phyloP scores from a whole-genome alignment of 2,113 vertebrate genomes.

The Varanus komodoensis region DNA sequence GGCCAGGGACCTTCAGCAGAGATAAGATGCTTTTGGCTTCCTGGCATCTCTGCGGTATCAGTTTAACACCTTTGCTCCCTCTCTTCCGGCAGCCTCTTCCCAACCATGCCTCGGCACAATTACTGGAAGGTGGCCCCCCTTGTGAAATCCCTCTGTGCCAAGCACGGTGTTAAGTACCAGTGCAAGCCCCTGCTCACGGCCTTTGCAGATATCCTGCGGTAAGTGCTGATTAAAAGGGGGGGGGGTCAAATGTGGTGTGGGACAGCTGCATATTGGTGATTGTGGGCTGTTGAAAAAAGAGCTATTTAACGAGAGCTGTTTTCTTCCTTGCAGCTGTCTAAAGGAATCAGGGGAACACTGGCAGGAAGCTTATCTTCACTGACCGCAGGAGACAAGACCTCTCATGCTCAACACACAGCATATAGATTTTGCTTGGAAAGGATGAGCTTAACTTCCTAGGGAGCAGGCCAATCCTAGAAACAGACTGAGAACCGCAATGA shows the following conservation, averaged over 20 bases:
- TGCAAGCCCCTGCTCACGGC: constrained; percentile 75
- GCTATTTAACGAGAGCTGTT: neutral
- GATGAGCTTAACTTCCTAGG: neutral
- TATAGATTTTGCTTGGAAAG: neutral
- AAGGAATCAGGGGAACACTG: neutral
- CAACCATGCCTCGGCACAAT: constrained; percentile 79
- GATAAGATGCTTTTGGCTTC: fast-evolving
- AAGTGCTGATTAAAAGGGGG: constrained; percentile 34
- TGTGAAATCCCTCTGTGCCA: constrained; percentile 79
- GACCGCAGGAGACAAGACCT: neutral
- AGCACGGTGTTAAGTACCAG: constrained; percentile 75
- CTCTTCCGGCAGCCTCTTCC: constrained; percentile 75
- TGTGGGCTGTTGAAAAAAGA: too few relatives aligned
- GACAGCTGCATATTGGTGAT: too few relatives aligned
- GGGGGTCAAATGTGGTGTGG: too few relatives aligned
- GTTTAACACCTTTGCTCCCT: neutral
- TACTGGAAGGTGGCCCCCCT: constrained; percentile 79
- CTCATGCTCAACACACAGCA: too few relatives aligned
- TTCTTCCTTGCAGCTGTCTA: neutral
- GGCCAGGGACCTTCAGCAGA: fast-evolving
- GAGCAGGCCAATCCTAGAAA: neutral
- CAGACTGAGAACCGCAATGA: too few relatives aligned
- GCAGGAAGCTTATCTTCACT: constrained; percentile 5
- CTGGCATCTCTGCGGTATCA: neutral
- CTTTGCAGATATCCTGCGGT: constrained; percentile 80